Percentiles rank a stretch among this genome's conserved stretches.
phyloP scores from a whole-genome alignment of 2,113 vertebrate genomes.

The Leucosticte australis region DNA sequence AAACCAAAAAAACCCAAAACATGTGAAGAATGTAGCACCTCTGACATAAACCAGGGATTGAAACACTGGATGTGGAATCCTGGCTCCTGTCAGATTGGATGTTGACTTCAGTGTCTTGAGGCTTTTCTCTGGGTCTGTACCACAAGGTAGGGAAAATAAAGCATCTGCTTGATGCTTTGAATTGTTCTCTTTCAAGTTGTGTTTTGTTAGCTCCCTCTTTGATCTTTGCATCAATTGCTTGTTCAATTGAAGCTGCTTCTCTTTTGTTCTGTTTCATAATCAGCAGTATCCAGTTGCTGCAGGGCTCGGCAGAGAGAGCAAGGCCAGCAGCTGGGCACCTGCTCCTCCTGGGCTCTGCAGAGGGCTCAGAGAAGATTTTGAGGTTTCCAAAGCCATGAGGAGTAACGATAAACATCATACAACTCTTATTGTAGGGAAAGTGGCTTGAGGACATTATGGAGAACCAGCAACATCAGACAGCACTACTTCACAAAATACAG shows the following conservation, averaged over 20 bases:
- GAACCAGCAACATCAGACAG: not conserved
- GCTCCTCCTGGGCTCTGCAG: not conserved
- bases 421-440: not conserved
- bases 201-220: not conserved
- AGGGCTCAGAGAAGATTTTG: not conserved
- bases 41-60: not conserved
- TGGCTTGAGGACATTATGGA: not conserved
- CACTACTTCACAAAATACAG: not conserved
- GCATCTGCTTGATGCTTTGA: not conserved
- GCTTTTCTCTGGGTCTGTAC: not conserved
- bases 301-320: not conserved
- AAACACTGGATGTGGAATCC: not conserved
- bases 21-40: not conserved
- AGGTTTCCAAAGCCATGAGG: not conserved
- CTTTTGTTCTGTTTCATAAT: not conserved
- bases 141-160: not conserved
- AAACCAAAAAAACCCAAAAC: not conserved
- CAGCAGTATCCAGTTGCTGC: rapidly evolving
- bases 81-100: not conserved
- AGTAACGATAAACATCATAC: not conserved
- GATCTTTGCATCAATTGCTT: not conserved
- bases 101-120: not conserved
- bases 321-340: not conserved
- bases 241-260: not conserved
- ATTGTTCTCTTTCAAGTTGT: not conserved